Evolutionary conservation across 2,888 invertebrate species (phyloP), one percentile per base, ranked within the genome.

Genomic region (Conistra vaccinii): DNA sequence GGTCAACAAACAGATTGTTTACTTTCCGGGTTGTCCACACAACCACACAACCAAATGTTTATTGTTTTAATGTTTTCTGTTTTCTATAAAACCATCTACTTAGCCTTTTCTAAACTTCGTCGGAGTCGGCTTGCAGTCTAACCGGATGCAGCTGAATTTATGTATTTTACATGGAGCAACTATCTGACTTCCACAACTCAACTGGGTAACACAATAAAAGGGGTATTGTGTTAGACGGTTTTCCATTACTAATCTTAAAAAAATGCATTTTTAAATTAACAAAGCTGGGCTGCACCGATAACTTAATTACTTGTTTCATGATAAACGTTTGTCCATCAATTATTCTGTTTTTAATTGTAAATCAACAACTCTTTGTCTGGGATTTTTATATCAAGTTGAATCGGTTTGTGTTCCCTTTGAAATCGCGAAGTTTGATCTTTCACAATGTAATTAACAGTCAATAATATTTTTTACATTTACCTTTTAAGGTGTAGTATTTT

Each of bases 331-430:
- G 35, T 51, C 58, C 14, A 66, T 45, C 35, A 48, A 32, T 65
- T 66, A 66, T 62, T 83, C 29, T 60, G 48, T 60, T 57, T 72
- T 78, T 61, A 58, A 57, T 66, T 62, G 72, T 53, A 45, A 80
- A 69, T 51, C 60, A 57, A 66, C 53, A 69, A 69, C 6, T 57
- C 45, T 69, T 53, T 69, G 70, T 78, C 26, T 20, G 60, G 14
- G 10, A 48, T 20, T 51, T 66, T 39, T 35, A 0, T 45, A 17
- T 10, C 1, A 32, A n/a, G 3, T 42, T 48, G 55, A 10, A 29
- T 65, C 17, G 42, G 63, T 39, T 58, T 48, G 29, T 32, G 4
- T 66, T 55, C 17, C n/a, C 9, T 35, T 58, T 63, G 6, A 9
- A 42, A 65, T 75, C 45, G 12, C 9, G 3, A 14, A 39, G n/a